Evolutionary conservation across 2,888 invertebrate species (phyloP), one percentile per base, ranked within the genome.

Genomic region (Aleiodes testaceus): DNA sequence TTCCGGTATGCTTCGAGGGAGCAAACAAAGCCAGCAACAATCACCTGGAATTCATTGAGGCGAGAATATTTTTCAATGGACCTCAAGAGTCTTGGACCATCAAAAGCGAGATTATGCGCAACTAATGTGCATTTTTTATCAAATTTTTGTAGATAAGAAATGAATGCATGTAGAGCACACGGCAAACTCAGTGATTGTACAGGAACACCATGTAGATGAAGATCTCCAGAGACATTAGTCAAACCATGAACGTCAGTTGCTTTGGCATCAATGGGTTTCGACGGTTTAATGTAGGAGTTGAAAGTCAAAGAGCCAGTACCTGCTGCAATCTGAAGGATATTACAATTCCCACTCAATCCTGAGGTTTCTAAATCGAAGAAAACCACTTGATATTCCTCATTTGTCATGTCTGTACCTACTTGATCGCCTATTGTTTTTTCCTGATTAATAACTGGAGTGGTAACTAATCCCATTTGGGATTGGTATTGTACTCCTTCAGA

Each of bases 291-390:
- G 45, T 78, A 79, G 5, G 72, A 45, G 26, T 64, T 70, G 70
- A 78, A 78, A 30, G 42, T 20, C n/a, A 0, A 36, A 6, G 74
- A 52, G 20, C 74, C 50, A 65, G 44, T 72, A 50, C 66, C 75
- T 2, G 77, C 76, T 52, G 78, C 74, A 18, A 79, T 77, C 73
- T 78, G 79, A 42, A 76, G 70, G 65, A 78, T 77, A 49, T 76
- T 75, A 42, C 52, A 69, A 7, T 66, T 36, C 65, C 30, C 69
- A 42, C 66, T 61, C 5, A 79, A 74, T 7, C 77, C 73, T 2
- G 78, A 75, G 0, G 78, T 79, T 74, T 79, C 76, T n/a, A 77
- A 67, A 59, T 79, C 76, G 59, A 78, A 78, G 69, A 72, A 78
- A 16, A 79, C 68, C 1, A 78, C 65, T n/a, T 52, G 45, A 63